Conservation (phyloP, 2,113 vertebrate genomes). For the Falcunculus frontatus region DNA sequence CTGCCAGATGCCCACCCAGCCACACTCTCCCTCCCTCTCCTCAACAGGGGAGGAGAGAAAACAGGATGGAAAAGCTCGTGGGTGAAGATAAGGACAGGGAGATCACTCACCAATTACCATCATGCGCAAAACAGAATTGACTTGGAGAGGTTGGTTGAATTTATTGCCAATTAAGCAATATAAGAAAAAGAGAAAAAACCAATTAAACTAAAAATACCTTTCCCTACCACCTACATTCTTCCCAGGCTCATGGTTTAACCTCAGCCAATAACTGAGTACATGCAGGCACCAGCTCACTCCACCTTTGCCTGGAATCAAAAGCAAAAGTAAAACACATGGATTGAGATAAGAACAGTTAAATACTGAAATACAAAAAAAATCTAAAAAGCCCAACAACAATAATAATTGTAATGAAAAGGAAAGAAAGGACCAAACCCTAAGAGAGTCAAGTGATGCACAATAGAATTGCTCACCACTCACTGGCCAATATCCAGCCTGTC, state of each 20-base stretch:
- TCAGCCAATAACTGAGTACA: not conserved
- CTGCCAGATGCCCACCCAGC: not conserved
- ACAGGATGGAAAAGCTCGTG: not conserved
- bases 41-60: not conserved
- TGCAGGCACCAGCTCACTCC: accelerated
- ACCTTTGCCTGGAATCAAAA: not conserved
- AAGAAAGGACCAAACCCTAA: not conserved
- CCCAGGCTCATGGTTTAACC: not conserved
- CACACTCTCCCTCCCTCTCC: not conserved
- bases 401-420: not conserved
- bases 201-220: not conserved
- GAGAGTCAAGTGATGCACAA: not conserved
- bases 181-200: not conserved
- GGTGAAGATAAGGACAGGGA: not conserved
- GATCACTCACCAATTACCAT: not conserved
- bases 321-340: not conserved
- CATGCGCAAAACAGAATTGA: not conserved
- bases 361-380: not conserved
- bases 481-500: too few relatives aligned
- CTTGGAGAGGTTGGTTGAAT: not conserved
- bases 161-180: not conserved
- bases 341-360: not conserved
- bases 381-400: not conserved
- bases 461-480: not conserved
- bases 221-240: not conserved